Evolutionary conservation across 2,888 invertebrate genomes (phyloP), one percentile per base, ranked within the genome.

Genomic region (Mythimna loreyi): DNA sequence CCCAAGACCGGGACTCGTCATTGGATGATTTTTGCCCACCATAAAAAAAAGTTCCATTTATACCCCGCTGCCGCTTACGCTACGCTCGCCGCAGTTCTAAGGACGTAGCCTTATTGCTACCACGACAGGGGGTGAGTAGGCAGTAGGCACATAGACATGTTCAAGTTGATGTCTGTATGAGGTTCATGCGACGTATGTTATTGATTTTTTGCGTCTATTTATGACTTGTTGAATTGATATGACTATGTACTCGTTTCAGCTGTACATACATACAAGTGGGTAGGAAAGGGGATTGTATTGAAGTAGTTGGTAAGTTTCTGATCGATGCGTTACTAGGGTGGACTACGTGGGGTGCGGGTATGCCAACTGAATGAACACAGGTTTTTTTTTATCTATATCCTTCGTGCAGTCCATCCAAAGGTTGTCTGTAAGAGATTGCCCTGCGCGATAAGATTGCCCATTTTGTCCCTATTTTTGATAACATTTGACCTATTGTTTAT

Each of bases 181-280:
- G 16, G 43, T 73, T 60, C 30, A 59, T 52, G 57, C 67, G 60
- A 67, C 57, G 47, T 57, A 47, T 52, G n/a, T 33, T 69, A 79
- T 69, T 40, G 75, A 69, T 78, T 77, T 36, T 76, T 49, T 45
- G 19, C 59, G 36, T 55, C 28, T 64, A 47, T 76, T 58, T 57
- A 57, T 9, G 23, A 60, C 30, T 47, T 59, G 40, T 58, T 43
- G 21, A 25, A 40, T 47, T 50, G 19, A 19, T 49, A n/a, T n/a
- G 28, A 56, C 19, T 19, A 33, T 23, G 19, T 5, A 53, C 16
- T 52, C 36, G 28, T 13, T 23, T 2, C 16, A 9, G 13, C 9
- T 8, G 3, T n/a, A n/a, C n/a, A n/a, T n/a, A n/a, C n/a, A n/a
- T n/a, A n/a, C n/a, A 43, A 8, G 36, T 9, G 30, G 9, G 25